Evolutionary conservation across 2,888 invertebrate genomes (phyloP).

Genomic region (Chalcosyrphus nemorum): DNA sequence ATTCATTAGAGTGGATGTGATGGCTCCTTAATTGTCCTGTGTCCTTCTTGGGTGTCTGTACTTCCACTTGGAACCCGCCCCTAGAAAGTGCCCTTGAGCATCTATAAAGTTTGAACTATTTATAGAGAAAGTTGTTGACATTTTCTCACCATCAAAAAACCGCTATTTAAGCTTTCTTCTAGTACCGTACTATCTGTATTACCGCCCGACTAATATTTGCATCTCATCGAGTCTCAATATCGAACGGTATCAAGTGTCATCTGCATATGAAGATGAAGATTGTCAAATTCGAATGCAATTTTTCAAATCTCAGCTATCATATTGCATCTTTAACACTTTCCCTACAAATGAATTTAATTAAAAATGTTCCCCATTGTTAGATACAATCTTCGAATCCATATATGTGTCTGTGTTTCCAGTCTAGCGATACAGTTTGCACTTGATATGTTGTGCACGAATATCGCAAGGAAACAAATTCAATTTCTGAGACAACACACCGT

Average conservation of each 20-base stretch:
- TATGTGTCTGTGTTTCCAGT: neutral
- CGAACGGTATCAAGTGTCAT: slow-evolving; percentile 1
- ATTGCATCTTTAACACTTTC: slow-evolving; percentile 1
- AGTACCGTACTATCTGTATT: too few species aligned
- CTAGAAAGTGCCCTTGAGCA: too few species aligned
- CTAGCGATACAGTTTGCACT: slow-evolving; percentile 35
- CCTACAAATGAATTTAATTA: slow-evolving; percentile 16
- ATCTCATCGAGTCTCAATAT: too few species aligned
- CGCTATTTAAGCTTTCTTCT: too few species aligned
- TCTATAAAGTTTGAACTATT: too few species aligned
- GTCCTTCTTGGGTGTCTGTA: too few species aligned
- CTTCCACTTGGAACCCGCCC: too few species aligned
- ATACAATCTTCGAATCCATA: slow-evolving; percentile 13
- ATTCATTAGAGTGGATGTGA: too few species aligned
- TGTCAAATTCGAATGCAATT: neutral
- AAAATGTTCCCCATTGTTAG: slow-evolving; percentile 22
- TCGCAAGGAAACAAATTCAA: slow-evolving; percentile 67
- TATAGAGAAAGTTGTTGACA: too few species aligned
- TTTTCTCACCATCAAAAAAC: too few species aligned
- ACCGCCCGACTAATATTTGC: too few species aligned
- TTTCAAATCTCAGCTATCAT: slow-evolving; percentile 1
- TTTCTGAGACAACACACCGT: slow-evolving; percentile 65
- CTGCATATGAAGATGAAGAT: neutral
- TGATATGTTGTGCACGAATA: slow-evolving; percentile 57
- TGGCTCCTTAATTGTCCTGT: too few species aligned